Evolutionary conservation across 2,797 vertebrate species (phyloP), one percentile per base, ranked within the genome.

Genomic region (Coranthus polyacanthus): DNA sequence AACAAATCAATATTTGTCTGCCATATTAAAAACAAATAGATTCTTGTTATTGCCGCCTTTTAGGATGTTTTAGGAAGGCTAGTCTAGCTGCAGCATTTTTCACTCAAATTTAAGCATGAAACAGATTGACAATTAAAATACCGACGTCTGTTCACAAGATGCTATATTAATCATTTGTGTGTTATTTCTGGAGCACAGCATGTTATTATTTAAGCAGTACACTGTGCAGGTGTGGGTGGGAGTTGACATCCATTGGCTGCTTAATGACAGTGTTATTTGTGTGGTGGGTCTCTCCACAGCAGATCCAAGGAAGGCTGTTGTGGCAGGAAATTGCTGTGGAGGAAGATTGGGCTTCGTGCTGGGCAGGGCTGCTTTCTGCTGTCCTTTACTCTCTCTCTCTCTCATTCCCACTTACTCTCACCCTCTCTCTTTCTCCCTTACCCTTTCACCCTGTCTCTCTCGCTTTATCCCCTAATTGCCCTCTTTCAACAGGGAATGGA

Each of bases 251-350:
- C 77, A 84, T 64, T 84, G 81, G 83, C 79, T 89, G 82, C 83
- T 76, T 92, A 92, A 92, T 93, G 86, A 92, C 84, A 83, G 84
- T 90, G 86, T 92, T 89, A 85, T 90, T 89, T 87, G 77, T 81
- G 62, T 82, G 73, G 78, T 78, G 78, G 81, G 82, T 82, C 74
- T 81, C 78, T 84, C 77, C 70, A 39, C 80, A 85, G 84, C 80
- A 83, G 41, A 87, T 73, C 64, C 81, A 68, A 70, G 87, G 79
- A 85, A 83, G 79, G 84, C 75, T 86, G 83, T 71, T 87, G 86
- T 88, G 80, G 88, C 89, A 92, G 90, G 90, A 93, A 93, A 93
- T 92, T 93, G 79, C 89, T 89, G 89, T 85, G 89, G 86, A 88
- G 83, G 87, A 91, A 91, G 89, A 92, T 89, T 89, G 84, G 89